Base-by-base conservation (phyloP, 1,140 invertebrate genomes). In the Varroa destructor region DNA sequence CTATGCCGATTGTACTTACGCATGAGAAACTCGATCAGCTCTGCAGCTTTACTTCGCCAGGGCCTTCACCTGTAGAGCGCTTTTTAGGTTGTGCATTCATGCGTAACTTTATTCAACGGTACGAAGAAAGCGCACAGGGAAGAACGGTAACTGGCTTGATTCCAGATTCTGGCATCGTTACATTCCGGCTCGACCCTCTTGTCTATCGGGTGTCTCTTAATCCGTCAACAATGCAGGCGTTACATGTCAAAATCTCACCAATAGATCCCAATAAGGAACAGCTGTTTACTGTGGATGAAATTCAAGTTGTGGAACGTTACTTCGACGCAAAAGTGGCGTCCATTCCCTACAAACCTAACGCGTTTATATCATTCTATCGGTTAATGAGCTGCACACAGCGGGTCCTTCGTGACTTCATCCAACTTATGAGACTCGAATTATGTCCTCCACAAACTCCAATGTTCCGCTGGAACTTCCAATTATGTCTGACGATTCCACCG, bases 1-100 rank as follows among this genome's bases (percentile, higher is more conserved):
- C 91, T 3, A 87, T 91, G 40, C 93, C 93, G 1, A 94, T 93
- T 0, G 81, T 93, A 36, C 82, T 97, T 51, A 89, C 90, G 0
- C 88, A 93, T 74, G 87, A 90, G 79, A 90, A 91, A 5, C 84
- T 97, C 71, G 91, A 95, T 77, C 83, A 86, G 14, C 82, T 97
- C 12, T 93, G 93, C 76, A 87, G 87, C 1, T 87, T 90, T 0
- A 84, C 86, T 46, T 43, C 72, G 1, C 61, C 61, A 46, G 46
- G 72, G 10, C 75, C 75, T 6, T 82, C 78, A 37, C 83, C 84
- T 8, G 79, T 96, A n/a, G 92, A 96, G 81, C 83, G 92, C 71
- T 96, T 96, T 80, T 81, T 97, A 14, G 91, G 92, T 40, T 95
- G 92, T 78, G 88, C 91, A 25, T 95, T 89, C 77, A 88, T 97